phyloP scores from a whole-genome alignment of 2,113 vertebrate genomes.

The Murina feae region DNA sequence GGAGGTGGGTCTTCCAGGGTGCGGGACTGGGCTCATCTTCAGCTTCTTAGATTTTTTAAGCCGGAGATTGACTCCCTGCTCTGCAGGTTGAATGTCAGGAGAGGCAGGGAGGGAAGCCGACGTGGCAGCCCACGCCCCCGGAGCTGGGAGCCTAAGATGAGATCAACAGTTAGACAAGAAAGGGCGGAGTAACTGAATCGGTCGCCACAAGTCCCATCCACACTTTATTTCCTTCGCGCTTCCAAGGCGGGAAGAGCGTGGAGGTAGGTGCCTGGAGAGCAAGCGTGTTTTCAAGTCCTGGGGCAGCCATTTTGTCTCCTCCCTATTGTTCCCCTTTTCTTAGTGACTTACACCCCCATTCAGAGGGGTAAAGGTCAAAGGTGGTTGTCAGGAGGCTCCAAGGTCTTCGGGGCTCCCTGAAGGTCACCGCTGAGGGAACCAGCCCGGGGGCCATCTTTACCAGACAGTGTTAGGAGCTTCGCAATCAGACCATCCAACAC shows the following conservation, averaged over 20 bases:
- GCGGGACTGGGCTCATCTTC: not conserved
- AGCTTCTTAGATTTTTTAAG: not conserved
- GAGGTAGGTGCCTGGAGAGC: not conserved
- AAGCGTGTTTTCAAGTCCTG: not conserved
- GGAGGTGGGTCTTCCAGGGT: too few species aligned
- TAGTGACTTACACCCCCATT: not conserved
- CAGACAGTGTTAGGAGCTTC: conserved; percentile 77
- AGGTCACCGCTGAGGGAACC: conserved; percentile 55
- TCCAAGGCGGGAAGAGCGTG: not conserved
- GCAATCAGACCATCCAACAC: conserved; percentile 69
- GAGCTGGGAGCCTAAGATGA: not conserved
- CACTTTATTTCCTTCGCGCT: not conserved
- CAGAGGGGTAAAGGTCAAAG: conserved; percentile 27
- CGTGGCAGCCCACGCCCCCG: not conserved
- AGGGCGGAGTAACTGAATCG: not conserved
- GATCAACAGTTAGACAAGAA: not conserved
- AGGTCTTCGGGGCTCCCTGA: conserved; percentile 36
- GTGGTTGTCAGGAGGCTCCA: not conserved
- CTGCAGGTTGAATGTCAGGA: not conserved
- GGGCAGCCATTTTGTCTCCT: conserved; percentile 72
- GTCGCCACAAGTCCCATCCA: not conserved
- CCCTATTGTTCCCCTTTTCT: conserved; percentile 49
- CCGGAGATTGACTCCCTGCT: not conserved
- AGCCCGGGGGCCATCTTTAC: conserved; percentile 74
- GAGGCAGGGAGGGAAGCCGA: not conserved